phyloP scores from a whole-genome alignment of 2,888 invertebrate species.

The Pogonocherus hispidulus region DNA sequence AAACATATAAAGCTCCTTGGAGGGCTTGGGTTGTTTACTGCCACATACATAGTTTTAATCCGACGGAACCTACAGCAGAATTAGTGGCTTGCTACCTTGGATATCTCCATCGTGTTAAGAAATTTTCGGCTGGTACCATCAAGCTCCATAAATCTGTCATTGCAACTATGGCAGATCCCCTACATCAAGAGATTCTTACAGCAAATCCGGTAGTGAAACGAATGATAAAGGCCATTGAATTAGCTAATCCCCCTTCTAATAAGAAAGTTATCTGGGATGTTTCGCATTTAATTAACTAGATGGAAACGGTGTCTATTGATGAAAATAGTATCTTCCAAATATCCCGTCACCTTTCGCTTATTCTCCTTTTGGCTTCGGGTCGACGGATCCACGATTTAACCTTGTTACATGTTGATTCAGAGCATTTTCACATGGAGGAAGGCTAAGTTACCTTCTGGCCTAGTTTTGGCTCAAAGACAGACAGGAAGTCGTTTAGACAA shows the following conservation, averaged over 20 bases:
- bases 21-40: background rate
- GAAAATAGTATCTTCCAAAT: constrained; percentile 26
- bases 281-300: background rate
- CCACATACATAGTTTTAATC: background rate
- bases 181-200: background rate
- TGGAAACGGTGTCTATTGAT: background rate
- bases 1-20: constrained; percentile 6
- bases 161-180: background rate
- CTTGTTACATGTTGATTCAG: constrained; percentile 28
- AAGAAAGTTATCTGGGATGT: constrained; percentile 20
- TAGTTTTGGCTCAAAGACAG: constrained; percentile 52
- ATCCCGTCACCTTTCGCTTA: constrained; percentile 29
- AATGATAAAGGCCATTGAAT: background rate
- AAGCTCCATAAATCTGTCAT: background rate
- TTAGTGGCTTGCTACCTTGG: background rate
- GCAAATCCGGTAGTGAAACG: background rate
- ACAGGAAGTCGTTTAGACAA: constrained; percentile 32
- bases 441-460: constrained; percentile 49
- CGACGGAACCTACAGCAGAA: background rate
- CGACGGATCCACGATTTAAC: constrained; percentile 51
- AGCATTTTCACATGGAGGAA: background rate
- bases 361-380: constrained; percentile 46
- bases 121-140: background rate
- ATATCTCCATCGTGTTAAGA: background rate
- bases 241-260: background rate